Base-by-base conservation (phyloP, 2,113 vertebrate genomes). In the Peromyscus californicus region DNA sequence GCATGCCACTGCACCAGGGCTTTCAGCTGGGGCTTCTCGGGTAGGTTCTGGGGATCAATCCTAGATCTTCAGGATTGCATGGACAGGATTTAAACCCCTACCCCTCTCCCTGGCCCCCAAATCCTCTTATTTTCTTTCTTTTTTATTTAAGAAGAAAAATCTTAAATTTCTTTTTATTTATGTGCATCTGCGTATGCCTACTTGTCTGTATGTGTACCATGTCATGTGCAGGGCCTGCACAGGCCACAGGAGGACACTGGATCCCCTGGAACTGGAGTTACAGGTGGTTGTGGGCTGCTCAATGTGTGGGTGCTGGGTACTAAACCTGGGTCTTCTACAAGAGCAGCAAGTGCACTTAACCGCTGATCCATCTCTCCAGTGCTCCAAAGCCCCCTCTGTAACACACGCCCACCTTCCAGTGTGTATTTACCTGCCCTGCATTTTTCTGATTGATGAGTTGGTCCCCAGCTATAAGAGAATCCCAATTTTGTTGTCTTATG, bases 371-470 rank as follows among this genome's bases (percentile, higher is more conserved):
- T 48, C 17, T 48, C 17, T 65, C 29, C 5, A 85, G 83, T 15
- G 36, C 26, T 67, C 63, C 39, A 67, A 54, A 70, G 61, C 21
- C 33, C n/a, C 80, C 75, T 65, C 95, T 63, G 65, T 90, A 39
- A 95, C 96, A 95, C 96, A 2, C 45, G 94, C 78, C 61, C 54
- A 42, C 86, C 16, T 88, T 85, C 54, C 45, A 82, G 42, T 10
- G 87, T 15, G 16, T 11, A 54, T 19, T 80, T 99, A 99, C 99
- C 99, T 99, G 98, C 91, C 99, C 99, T 36, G 99, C 98, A 90
- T 99, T 99, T 98, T 99, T 99, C 97, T 99, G 99, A 96, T 99
- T 99, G 75, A 99, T 97, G 94, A 99, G 98, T 91, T 99, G 99
- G 98, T 99, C 99, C 92, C 99, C 99, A 42, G 99, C 98, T 48